Conservation (phyloP, 2,797 vertebrate species). For the Chelon auratus region DNA sequence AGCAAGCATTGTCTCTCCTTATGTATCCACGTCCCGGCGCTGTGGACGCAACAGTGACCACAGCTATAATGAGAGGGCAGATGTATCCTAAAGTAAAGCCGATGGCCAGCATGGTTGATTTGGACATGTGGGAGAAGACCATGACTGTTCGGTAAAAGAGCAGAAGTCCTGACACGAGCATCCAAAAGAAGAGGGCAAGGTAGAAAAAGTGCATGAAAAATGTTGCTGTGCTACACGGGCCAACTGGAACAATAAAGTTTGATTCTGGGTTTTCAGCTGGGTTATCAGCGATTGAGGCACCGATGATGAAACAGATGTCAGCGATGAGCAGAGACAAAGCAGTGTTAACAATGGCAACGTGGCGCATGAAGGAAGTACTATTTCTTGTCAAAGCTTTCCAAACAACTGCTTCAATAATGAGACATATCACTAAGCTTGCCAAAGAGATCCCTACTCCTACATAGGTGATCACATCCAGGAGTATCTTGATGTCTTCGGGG, state of each 20-base stretch:
- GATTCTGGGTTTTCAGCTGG: conserved; percentile 44
- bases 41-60: conserved; percentile 87
- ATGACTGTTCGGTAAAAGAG: conserved; percentile 91
- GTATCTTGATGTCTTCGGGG: not conserved
- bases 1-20: conserved; percentile 76
- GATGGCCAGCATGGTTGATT: conserved; percentile 85
- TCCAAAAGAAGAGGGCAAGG: conserved; percentile 94
- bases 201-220: conserved; percentile 96
- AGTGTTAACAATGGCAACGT: conserved; percentile 91
- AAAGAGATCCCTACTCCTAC: conserved; percentile 90
- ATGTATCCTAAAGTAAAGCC: conserved; percentile 89
- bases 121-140: conserved; percentile 90
- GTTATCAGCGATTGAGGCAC: conserved; percentile 66
- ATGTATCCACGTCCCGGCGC: conserved; percentile 83
- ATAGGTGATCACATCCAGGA: conserved; percentile 87
- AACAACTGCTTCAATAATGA: conserved; percentile 88
- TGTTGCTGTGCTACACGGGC: conserved; percentile 84
- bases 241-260: conserved; percentile 33
- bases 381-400: conserved; percentile 92
- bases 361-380: conserved; percentile 91
- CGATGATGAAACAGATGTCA: conserved; percentile 91
- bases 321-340: conserved; percentile 89
- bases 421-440: conserved; percentile 86
- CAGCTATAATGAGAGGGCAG: conserved; percentile 88
- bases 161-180: conserved; percentile 91